These are phyloP conservation scores for Bos javanicus DNA, from an alignment of 2,113 vertebrate genomes.

Conservation along the genomic window DNA sequence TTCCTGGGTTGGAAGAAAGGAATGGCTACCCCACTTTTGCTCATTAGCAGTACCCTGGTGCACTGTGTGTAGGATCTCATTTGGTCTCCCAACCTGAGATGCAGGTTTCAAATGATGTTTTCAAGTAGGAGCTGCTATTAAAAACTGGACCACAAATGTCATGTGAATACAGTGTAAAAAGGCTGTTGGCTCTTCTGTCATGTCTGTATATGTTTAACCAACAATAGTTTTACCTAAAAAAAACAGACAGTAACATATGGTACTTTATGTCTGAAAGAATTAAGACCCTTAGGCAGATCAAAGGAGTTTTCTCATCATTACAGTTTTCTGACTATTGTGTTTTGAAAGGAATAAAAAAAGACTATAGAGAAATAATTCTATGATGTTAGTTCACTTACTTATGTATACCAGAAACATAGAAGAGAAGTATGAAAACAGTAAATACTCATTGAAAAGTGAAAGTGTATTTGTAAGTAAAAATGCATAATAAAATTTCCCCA, in stretches of 20 bases:
- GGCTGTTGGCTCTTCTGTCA: background rate
- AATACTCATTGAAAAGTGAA: background rate
- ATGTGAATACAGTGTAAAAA: background rate
- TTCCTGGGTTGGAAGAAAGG: background rate
- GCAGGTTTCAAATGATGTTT: background rate
- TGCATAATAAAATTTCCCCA: background rate
- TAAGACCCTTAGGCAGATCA: background rate
- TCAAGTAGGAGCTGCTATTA: background rate
- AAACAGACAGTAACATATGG: background rate
- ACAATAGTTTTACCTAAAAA: background rate
- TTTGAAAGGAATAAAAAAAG: conserved; percentile 3
- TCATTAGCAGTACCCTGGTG: background rate
- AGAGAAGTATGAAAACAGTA: conserved; percentile 7
- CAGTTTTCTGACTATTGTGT: background rate
- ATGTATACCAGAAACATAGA: background rate
- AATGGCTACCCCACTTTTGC: background rate
- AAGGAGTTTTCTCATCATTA: background rate
- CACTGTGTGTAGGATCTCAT: background rate
- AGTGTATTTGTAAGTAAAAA: conserved; percentile 36
- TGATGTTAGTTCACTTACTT: background rate
- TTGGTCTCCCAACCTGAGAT: background rate
- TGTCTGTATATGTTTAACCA: background rate
- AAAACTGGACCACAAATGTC: background rate
- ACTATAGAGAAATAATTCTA: conserved; percentile 17
- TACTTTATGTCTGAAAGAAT: background rate